A percentile compares a stretch with the other conserved stretches of the same genome.
Conservation (phyloP, 2,113 vertebrate genomes). For the Urocolius indicus region DNA sequence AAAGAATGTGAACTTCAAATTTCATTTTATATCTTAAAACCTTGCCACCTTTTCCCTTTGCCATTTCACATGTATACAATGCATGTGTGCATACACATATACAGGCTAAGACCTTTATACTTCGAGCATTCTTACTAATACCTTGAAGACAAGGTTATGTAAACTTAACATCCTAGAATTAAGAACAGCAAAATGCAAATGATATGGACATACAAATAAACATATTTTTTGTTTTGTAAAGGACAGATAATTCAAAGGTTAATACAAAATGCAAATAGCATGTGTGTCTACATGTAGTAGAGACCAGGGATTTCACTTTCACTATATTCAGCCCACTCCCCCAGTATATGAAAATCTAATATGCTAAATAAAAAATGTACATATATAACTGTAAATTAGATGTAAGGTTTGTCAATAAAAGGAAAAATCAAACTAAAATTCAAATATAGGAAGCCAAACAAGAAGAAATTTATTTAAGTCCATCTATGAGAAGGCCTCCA, state of each 20-base stretch:
- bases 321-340: not conserved
- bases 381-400: not conserved
- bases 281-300: not conserved
- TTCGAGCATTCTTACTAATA: not conserved
- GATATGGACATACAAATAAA: not conserved
- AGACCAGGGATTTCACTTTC: not conserved
- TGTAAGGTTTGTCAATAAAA: not conserved
- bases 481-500: not conserved
- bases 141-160: not conserved
- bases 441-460: not conserved
- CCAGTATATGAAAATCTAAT: not conserved
- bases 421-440: not conserved
- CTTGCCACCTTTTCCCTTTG: not conserved
- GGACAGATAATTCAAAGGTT: not conserved
- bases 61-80: no score
- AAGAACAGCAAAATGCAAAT: not conserved
- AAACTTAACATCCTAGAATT: not conserved
- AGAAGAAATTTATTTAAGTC: fast-evolving
- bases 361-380: not conserved
- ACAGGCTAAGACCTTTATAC: not conserved
- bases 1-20: not conserved
- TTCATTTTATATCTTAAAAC: not conserved
- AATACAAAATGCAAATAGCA: not conserved
- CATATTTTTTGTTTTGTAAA: fast-evolving
- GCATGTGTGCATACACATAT: no score